These are phyloP conservation scores for Tiaroga cobitis DNA, from an alignment of 2,797 vertebrate species.

Conservation along the genomic window DNA sequence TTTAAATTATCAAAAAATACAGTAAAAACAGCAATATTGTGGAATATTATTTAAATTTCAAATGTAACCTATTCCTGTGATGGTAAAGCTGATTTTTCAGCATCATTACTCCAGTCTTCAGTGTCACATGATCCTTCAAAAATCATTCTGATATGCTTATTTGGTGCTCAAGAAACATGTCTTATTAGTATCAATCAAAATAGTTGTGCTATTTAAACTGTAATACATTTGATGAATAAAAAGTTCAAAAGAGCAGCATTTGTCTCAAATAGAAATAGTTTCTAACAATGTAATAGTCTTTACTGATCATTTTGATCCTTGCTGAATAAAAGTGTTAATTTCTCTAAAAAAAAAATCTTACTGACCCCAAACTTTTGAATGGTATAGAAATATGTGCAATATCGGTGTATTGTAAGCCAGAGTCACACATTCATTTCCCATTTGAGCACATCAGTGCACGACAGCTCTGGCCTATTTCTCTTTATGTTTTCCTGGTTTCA, in stretches of 20 bases:
- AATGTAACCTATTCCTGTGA: not conserved
- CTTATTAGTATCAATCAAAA: not conserved
- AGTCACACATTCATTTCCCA: not conserved
- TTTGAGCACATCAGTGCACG: not conserved
- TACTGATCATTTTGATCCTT: not conserved
- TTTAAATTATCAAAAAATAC: not conserved
- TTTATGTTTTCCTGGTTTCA: slow-evolving; percentile 4
- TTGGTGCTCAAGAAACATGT: not conserved
- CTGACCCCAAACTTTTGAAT: not conserved
- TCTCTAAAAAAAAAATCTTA: not conserved
- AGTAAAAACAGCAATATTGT: not conserved
- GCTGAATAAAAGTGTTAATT: not conserved
- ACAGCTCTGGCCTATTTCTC: slow-evolving; percentile 5
- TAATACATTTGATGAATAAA: not conserved
- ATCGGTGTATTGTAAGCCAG: not conserved
- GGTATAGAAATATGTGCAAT: not conserved
- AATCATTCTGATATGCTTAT: not conserved
- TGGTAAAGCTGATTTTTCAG: not conserved
- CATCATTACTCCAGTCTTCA: not conserved
- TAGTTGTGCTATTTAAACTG: not conserved
- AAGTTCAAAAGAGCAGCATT: not conserved
- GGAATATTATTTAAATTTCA: not conserved
- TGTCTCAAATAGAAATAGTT: not conserved
- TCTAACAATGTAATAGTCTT: not conserved
- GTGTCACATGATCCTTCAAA: not conserved